A percentile compares a stretch with the other conserved stretches of the same genome.
phyloP scores from a whole-genome alignment of 2,797 vertebrate genomes.

The Emys orbicularis region DNA sequence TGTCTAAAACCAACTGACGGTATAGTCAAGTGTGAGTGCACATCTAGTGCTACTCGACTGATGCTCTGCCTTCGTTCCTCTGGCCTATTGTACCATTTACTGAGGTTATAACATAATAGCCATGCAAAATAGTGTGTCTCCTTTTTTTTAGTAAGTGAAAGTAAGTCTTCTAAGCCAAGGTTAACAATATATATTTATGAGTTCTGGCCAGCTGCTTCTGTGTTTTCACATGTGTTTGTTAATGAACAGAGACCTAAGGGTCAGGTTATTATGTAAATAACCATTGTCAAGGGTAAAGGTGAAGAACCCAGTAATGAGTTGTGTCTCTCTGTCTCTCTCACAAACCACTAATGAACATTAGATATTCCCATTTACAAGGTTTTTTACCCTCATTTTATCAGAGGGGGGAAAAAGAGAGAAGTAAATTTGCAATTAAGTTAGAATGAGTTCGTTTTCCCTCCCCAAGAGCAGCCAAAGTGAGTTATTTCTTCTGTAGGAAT shows the following conservation, averaged over 20 bases:
- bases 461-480: background rate
- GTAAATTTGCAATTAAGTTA: conserved; percentile 69
- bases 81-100: conserved; percentile 34
- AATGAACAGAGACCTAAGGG: conserved; percentile 88
- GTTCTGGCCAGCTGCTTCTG: conserved; percentile 80
- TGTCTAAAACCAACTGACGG: rapidly evolving
- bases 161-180: conserved; percentile 74
- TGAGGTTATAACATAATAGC: conserved; percentile 42
- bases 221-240: conserved; percentile 85
- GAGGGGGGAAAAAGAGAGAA: conserved; percentile 50
- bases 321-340: conserved; percentile 75
- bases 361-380: conserved; percentile 68
- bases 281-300: conserved; percentile 83
- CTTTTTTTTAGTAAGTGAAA: conserved; percentile 55
- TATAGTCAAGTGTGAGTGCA: background rate
- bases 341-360: conserved; percentile 74
- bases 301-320: conserved; percentile 84
- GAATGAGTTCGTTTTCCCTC: conserved; percentile 12
- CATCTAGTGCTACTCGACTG: background rate
- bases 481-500: conserved; percentile 45
- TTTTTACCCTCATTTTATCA: conserved; percentile 64
- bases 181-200: conserved; percentile 82
- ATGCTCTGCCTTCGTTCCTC: background rate
- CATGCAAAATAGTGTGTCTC: conserved; percentile 57
- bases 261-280: conserved; percentile 92